These are phyloP conservation scores for Tigriopus californicus DNA, from an alignment of 2,888 invertebrate genomes.

Conservation along the genomic window DNA sequence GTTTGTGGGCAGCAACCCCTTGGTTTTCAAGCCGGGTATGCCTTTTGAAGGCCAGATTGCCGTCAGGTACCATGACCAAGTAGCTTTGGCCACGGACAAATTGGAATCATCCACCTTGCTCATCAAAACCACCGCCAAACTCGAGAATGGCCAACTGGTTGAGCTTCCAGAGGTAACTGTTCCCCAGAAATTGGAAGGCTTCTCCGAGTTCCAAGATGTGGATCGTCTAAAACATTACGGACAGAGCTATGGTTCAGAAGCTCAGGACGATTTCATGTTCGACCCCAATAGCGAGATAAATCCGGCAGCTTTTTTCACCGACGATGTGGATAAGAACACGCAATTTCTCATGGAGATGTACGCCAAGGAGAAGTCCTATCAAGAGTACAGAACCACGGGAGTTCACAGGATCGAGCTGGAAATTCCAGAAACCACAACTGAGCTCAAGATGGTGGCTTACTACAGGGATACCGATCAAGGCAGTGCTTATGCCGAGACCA, in stretches of 20 bases:
- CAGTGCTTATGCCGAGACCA: not conserved
- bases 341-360: slow-evolving; percentile 10
- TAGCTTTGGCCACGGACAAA: slow-evolving; percentile 45
- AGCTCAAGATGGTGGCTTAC: slow-evolving; percentile 14
- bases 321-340: slow-evolving; percentile 13
- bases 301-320: slow-evolving; percentile 10
- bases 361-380: slow-evolving; percentile 16
- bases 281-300: not conserved
- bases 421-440: slow-evolving; percentile 2
- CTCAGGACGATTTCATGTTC: not conserved
- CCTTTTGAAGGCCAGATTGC: slow-evolving; percentile 64
- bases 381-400: slow-evolving; percentile 16
- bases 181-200: not conserved
- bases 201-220: not conserved
- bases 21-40: slow-evolving; percentile 88
- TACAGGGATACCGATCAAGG: slow-evolving; percentile 12
- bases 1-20: slow-evolving; percentile 73
- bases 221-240: slow-evolving; percentile 13
- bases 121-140: slow-evolving; percentile 42
- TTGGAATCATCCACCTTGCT: slow-evolving; percentile 45
- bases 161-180: slow-evolving; percentile 1
- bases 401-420: slow-evolving; percentile 15
- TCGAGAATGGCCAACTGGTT: slow-evolving; percentile 26
- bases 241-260: slow-evolving; percentile 1
- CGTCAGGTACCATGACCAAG: slow-evolving; percentile 78